Conservation (phyloP, 2,113 vertebrate genomes). For the Hyperopisus bebe region DNA sequence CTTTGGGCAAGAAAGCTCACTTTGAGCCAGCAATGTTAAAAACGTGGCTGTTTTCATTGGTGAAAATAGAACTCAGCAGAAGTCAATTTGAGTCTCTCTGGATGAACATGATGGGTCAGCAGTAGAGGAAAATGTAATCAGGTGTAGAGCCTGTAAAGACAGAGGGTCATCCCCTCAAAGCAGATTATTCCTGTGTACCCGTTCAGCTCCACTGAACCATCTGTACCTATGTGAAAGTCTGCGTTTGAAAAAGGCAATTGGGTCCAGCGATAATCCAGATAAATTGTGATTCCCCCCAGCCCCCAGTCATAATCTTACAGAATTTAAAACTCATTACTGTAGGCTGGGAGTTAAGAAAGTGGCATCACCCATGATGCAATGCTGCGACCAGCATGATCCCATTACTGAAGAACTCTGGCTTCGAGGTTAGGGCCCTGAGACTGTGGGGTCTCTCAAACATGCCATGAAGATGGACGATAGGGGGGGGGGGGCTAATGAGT, state of each 20-base stretch:
- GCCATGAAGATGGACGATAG: not conserved
- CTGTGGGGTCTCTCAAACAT: not conserved
- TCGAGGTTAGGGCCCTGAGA: not conserved
- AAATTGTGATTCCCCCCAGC: not conserved
- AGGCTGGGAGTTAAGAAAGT: not conserved
- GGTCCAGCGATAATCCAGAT: constrained; percentile 3
- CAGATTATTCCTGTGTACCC: not conserved
- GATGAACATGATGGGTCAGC: not conserved
- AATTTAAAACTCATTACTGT: not conserved
- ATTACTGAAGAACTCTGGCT: not conserved
- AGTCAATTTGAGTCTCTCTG: not conserved
- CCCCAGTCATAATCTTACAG: not conserved
- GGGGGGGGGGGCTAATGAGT: not conserved
- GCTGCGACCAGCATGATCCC: not conserved
- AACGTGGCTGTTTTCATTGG: not conserved
- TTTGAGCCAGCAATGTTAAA: not conserved
- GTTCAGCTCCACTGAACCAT: not conserved
- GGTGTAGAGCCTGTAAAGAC: not conserved
- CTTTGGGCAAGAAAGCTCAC: not conserved
- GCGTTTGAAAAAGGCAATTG: not conserved
- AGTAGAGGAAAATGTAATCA: not conserved
- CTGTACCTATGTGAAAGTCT: not conserved
- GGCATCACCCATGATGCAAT: not conserved
- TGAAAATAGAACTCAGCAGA: not conserved
- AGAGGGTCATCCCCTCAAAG: not conserved